Evolutionary conservation across 2,113 vertebrate genomes (phyloP).

Genomic region (Mugil cephalus): DNA sequence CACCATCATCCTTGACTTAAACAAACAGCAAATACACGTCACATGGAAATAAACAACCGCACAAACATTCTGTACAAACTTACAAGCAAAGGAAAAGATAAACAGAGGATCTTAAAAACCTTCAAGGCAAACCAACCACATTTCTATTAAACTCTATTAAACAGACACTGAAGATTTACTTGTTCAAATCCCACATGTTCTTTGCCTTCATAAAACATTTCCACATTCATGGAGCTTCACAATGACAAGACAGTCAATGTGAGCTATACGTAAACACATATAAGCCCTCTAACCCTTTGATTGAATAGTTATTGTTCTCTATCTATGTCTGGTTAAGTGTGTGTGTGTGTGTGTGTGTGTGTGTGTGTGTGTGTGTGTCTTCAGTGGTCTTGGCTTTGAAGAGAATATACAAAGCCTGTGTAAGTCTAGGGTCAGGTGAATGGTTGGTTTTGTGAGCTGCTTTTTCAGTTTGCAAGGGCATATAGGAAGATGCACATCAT

Average conservation of each 20-base stretch:
- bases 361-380: constrained; percentile 5
- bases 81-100: background rate
- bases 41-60: background rate
- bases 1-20: background rate
- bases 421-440: constrained; percentile 44
- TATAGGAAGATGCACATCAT: constrained; percentile 23
- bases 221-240: constrained; percentile 4
- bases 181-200: background rate
- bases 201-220: constrained; percentile 19
- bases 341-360: constrained; percentile 1
- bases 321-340: constrained; percentile 23
- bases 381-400: constrained; percentile 34
- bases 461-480: constrained; percentile 52
- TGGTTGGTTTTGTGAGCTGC: constrained; percentile 18
- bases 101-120: constrained; percentile 14
- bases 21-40: background rate
- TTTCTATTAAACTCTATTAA: background rate
- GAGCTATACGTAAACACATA: constrained; percentile 35
- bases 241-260: background rate
- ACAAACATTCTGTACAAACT: background rate
- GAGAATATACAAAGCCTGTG: constrained; percentile 21
- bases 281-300: constrained; percentile 39
- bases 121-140: constrained; percentile 44
- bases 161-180: background rate
- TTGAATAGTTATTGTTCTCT: constrained; percentile 40